Conservation (phyloP, 2,888 invertebrate genomes). For the Tortrix viridana region DNA sequence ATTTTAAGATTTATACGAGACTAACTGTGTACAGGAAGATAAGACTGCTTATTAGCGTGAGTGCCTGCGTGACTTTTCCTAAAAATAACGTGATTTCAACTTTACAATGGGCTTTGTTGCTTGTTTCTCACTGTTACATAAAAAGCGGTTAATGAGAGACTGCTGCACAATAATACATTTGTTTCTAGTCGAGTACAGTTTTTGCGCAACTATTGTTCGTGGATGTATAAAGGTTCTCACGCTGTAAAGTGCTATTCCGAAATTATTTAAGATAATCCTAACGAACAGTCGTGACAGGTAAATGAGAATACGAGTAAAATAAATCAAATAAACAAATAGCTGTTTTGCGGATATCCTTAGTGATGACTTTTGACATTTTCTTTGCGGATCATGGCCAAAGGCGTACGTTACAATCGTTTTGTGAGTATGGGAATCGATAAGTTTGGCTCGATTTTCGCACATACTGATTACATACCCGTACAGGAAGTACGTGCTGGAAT, state of each 20-base stretch:
- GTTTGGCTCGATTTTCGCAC: slow-evolving; percentile 48
- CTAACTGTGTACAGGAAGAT: not conserved
- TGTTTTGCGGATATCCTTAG: slow-evolving; percentile 57
- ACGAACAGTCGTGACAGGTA: slow-evolving; percentile 18
- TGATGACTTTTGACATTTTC: slow-evolving; percentile 67
- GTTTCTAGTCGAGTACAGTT: slow-evolving; percentile 53
- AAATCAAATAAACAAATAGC: slow-evolving; percentile 43
- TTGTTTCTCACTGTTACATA: slow-evolving; percentile 49
- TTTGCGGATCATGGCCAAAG: slow-evolving; percentile 59
- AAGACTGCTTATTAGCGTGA: slow-evolving; percentile 12
- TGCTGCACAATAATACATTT: slow-evolving; percentile 52
- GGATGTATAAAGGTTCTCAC: slow-evolving; percentile 59
- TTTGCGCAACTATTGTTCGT: slow-evolving; percentile 66
- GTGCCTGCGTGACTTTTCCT: slow-evolving; percentile 19
- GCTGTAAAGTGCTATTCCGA: slow-evolving; percentile 49
- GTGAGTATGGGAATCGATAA: slow-evolving; percentile 38
- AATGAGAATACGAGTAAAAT: slow-evolving; percentile 44
- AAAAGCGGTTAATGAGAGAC: slow-evolving; percentile 34
- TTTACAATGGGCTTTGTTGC: slow-evolving; percentile 55
- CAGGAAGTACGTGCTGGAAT: slow-evolving; percentile 80
- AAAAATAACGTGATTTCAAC: slow-evolving; percentile 33
- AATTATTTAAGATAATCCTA: slow-evolving; percentile 44
- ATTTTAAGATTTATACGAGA: not conserved
- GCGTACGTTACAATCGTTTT: slow-evolving; percentile 28
- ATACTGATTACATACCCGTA: slow-evolving; percentile 55